Conservation (phyloP, 2,113 vertebrate species). For the Galemys pyrenaicus region DNA sequence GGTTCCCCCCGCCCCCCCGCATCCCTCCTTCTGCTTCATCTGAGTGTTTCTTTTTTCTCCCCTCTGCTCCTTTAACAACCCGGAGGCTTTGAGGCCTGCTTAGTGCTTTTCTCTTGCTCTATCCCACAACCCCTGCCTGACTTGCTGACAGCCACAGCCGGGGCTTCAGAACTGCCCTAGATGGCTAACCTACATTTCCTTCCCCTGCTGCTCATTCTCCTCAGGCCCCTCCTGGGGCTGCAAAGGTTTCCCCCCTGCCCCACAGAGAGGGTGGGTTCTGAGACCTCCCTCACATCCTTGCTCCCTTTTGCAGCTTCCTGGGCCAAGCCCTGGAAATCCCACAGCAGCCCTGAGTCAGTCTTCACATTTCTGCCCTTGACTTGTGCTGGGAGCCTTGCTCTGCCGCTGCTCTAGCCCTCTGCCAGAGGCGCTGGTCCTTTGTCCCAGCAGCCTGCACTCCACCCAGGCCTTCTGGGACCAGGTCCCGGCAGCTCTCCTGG, state of each 20-base stretch:
- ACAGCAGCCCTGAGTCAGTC: background rate
- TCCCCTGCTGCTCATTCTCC: constrained; percentile 9
- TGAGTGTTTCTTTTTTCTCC: background rate
- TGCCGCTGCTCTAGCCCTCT: background rate
- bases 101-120: background rate
- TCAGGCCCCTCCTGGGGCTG: background rate
- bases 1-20: accelerated
- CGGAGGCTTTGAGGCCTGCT: background rate
- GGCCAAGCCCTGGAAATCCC: background rate
- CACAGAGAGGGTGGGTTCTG: background rate
- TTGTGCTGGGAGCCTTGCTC: background rate
- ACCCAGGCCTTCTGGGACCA: background rate
- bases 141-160: background rate
- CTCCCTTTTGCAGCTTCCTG: background rate
- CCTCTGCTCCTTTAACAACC: background rate
- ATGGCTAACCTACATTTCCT: constrained; percentile 68
- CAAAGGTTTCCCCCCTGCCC: background rate
- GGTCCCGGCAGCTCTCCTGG: background rate
- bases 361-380: background rate
- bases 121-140: background rate
- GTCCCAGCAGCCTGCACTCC: accelerated
- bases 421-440: background rate
- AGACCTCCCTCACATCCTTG: background rate
- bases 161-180: constrained; percentile 9
- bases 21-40: background rate